A percentile compares a stretch with the other conserved stretches of the same genome.
Evolutionary conservation across 2,113 vertebrate species (phyloP).

Genomic region (Chiloscyllium plagiosum): DNA sequence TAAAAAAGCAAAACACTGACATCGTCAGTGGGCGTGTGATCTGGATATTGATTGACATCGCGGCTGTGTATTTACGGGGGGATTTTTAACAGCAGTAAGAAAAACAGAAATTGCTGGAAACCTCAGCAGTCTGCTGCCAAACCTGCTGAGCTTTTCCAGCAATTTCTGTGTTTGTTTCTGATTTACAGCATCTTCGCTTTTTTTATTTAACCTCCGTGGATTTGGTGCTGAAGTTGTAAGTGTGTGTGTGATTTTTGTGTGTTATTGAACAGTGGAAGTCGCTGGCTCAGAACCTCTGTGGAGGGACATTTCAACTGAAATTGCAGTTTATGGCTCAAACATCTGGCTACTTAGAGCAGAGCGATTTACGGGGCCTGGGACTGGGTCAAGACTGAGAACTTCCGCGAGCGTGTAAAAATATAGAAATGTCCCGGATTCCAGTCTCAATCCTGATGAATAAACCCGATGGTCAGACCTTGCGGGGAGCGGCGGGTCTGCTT

Average conservation of each 20-base stretch:
- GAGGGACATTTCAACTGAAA: too few relatives aligned
- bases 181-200: too few relatives aligned
- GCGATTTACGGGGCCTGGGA: not conserved
- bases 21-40: not conserved
- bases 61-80: too few relatives aligned
- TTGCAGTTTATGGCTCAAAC: too few relatives aligned
- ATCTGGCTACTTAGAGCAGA: not conserved
- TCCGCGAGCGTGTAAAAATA: not conserved
- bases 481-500: conserved; percentile 91
- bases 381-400: not conserved
- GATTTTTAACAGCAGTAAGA: not conserved
- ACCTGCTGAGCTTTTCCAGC: too few relatives aligned
- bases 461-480: conserved; percentile 69
- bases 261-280: not conserved
- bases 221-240: not conserved
- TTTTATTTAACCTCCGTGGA: not conserved
- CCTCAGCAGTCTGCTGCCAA: too few relatives aligned
- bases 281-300: not conserved
- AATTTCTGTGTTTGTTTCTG: too few relatives aligned
- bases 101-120: too few relatives aligned
- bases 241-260: not conserved
- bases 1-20: not conserved
- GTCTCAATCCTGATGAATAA: not conserved
- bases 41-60: too few relatives aligned
- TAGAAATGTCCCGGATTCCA: not conserved